Base-by-base conservation (phyloP, 1,140 invertebrate genomes). In the Metaphire vulgaris region DNA sequence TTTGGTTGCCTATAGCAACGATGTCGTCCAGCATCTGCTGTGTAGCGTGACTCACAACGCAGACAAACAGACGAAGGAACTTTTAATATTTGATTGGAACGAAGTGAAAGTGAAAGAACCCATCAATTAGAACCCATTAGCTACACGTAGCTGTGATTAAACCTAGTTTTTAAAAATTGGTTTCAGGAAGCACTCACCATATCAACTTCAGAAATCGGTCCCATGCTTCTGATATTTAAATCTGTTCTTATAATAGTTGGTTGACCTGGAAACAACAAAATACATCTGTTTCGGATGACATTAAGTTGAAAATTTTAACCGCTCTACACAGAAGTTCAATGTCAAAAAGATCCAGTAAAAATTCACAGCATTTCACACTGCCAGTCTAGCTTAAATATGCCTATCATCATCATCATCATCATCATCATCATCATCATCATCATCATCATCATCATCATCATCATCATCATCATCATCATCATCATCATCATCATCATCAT, bases 181-280 rank as follows among this genome's bases (percentile, higher is more conserved):
- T n/a, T n/a, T n/a, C n/a, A n/a, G n/a, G n/a, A 41, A 64, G 26
- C 71, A 79, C 81, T 77, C 76, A 84, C 92, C 95, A 97, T 97
- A 81, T 96, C 93, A n/a, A 95, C 88, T 85, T 97, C 95, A 0
- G 94, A 96, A 30, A 97, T 92, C 0, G 95, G 95, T 1, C 95
- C 94, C 94, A 97, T 97, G 81, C 94, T 96, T 80, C 94, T 88
- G 75, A 97, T 95, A 34, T 94, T 86, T 79, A 97, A 95, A 85
- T 96, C 95, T 0, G 93, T 95, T 81, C 93, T 90, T 2, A 97
- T 92, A n/a, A 93, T 88, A 0, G 94, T 93, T 0, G 95, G 93
- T 74, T 89, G 88, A 65, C 92, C 94, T 95, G 85, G 33, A 88
- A 85, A 80, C 41, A 56, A 56, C 41, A 56, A 56, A 6, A 56